Base-by-base conservation (phyloP, 2,113 vertebrate genomes). In the Empidonax traillii region DNA sequence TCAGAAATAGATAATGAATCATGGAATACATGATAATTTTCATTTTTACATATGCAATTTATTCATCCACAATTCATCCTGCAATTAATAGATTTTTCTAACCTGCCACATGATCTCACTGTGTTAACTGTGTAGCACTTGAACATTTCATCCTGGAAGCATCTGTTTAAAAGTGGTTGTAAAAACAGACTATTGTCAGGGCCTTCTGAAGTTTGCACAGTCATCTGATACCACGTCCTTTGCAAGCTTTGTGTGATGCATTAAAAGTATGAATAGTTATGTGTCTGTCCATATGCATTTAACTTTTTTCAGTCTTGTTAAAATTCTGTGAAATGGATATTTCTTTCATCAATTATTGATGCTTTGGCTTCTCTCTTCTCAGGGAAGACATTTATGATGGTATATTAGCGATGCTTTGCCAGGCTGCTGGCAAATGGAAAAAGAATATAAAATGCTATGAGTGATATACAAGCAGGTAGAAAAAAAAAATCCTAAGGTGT, bases 331-430 rank as follows among this genome's bases (percentile, higher is more conserved):
- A 88, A 90, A 80, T 77, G 15, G 24, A 5, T 86, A 72, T 58
- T 85, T 59, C 43, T 63, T 90, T 86, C 39, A 80, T 86, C 65
- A 88, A 56, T 74, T 91, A 94, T 67, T 90, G 72, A 94, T 85
- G 68, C 21, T 72, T 67, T 63, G 95, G 47, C 11, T 76, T 90
- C 84, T 59, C 61, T 92, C 80, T 91, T 62, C 62, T 69, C n/a
- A 47, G 55, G 31, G 77, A 85, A 92, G 89, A 75, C 31, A 59
- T 75, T 81, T 86, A 89, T 14, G 49, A 80, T 68, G 87, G 72
- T 23, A 9, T 28, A 94, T 35, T 37, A 90, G 33, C 44, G 88
- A 88, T 53, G 47, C 58, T 87, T 85, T 87, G 74, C 39, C 72
- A 90, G 74, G 56, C n/a, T 92, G 55, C 61, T 90, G 84, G 51